phyloP scores from a whole-genome alignment of 2,888 invertebrate genomes.

The Podabrus alpinus region DNA sequence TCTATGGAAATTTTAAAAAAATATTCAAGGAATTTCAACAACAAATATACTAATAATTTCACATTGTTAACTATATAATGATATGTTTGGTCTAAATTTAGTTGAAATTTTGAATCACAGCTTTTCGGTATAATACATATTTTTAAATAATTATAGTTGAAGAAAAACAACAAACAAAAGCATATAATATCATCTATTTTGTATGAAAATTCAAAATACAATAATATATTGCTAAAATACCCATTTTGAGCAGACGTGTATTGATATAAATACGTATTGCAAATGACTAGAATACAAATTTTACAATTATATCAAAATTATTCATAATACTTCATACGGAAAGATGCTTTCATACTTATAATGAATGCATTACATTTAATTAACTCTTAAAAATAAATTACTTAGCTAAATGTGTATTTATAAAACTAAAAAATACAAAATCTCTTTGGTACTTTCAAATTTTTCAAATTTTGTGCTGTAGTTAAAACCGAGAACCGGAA shows the following conservation, averaged over 20 bases:
- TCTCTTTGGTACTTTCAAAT: background rate
- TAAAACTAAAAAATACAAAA: background rate
- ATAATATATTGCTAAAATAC: conserved; percentile 37
- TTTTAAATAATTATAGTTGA: background rate
- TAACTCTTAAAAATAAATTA: background rate
- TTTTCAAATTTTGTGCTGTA: background rate
- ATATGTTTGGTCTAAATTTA: background rate
- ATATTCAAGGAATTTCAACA: background rate
- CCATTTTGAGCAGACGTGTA: conserved; percentile 47
- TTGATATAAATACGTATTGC: conserved; percentile 44
- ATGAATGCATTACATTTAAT: background rate
- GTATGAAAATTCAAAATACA: conserved; percentile 40
- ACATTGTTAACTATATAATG: background rate
- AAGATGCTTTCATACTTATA: conserved; percentile 20
- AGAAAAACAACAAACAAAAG: background rate
- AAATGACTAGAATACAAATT: conserved; percentile 46
- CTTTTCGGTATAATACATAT: background rate
- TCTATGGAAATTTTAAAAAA: background rate
- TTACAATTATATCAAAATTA: conserved; percentile 40
- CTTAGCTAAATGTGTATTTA: background rate
- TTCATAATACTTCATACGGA: conserved; percentile 26
- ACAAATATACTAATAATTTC: background rate
- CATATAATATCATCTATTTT: conserved; percentile 38
- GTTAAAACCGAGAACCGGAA: background rate
- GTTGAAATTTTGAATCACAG: background rate